Conservation (phyloP, 2,113 vertebrate genomes). For the Axis porcinus region DNA sequence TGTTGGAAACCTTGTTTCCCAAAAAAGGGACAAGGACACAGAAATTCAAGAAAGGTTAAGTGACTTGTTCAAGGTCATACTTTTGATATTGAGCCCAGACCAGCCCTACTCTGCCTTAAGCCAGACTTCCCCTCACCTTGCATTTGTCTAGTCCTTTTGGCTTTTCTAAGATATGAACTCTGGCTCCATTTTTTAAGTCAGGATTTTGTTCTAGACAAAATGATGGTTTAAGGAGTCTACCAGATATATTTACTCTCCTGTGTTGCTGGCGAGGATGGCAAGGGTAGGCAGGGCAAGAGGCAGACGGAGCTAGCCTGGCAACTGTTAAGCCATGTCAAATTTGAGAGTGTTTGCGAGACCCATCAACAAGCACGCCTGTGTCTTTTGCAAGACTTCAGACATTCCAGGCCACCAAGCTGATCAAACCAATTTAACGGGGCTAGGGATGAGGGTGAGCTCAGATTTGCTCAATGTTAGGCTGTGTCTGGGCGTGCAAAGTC, state of each 20-base stretch:
- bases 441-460: constrained; percentile 75
- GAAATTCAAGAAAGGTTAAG: not conserved
- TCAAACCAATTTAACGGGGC: constrained; percentile 84
- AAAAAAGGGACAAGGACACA: not conserved
- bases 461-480: constrained; percentile 76
- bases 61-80: not conserved
- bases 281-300: not conserved
- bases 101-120: not conserved
- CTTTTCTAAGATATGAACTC: not conserved
- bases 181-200: not conserved
- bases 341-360: constrained; percentile 70
- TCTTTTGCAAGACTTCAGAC: constrained; percentile 78
- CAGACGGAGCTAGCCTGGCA: constrained; percentile 68
- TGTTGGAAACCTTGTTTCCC: not conserved
- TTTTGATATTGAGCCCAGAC: not conserved
- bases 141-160: not conserved
- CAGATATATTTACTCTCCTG: not conserved
- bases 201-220: constrained; percentile 33
- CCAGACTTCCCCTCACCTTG: not conserved
- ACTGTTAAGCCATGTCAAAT: constrained; percentile 79
- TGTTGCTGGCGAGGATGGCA: not conserved
- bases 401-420: constrained; percentile 83
- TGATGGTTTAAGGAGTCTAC: not conserved
- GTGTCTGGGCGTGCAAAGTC: constrained; percentile 68
- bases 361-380: constrained; percentile 77